Conservation (phyloP, 2,113 vertebrate species). For the Hystrix cristata region DNA sequence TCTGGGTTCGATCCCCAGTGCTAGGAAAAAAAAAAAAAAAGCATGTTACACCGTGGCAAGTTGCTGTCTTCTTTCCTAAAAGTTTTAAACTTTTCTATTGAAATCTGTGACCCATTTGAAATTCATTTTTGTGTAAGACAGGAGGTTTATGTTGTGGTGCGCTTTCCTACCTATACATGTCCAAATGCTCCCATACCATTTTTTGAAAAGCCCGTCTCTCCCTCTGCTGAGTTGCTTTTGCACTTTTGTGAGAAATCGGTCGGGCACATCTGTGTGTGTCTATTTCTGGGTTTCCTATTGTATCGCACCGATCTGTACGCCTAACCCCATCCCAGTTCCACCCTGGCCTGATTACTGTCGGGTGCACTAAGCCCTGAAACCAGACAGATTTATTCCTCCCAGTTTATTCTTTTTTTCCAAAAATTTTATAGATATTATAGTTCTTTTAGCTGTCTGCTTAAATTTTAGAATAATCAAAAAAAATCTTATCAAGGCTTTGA, state of each 20-base stretch:
- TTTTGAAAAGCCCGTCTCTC: background rate
- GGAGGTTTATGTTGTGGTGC: background rate
- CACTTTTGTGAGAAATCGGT: background rate
- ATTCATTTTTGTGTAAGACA: background rate
- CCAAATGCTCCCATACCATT: too few species aligned
- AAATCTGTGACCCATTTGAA: background rate
- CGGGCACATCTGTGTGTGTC: background rate
- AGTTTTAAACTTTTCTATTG: background rate
- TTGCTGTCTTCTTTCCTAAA: background rate
- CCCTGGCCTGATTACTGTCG: background rate
- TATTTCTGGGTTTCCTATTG: background rate
- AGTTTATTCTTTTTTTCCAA: background rate
- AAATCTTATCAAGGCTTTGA: background rate
- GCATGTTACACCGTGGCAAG: too few species aligned
- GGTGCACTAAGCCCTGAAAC: background rate
- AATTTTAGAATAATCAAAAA: background rate
- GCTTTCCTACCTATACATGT: background rate
- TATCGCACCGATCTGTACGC: too few species aligned
- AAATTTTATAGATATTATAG: background rate
- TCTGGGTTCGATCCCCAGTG: background rate
- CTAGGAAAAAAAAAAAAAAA: background rate
- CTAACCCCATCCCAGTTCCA: rapidly evolving
- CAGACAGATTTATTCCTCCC: background rate
- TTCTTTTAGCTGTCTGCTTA: background rate
- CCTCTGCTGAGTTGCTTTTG: background rate